A percentile compares a stretch with the other conserved stretches of the same genome.
phyloP scores from a whole-genome alignment of 2,888 invertebrate species.

The Alloscopus bannaensis region DNA sequence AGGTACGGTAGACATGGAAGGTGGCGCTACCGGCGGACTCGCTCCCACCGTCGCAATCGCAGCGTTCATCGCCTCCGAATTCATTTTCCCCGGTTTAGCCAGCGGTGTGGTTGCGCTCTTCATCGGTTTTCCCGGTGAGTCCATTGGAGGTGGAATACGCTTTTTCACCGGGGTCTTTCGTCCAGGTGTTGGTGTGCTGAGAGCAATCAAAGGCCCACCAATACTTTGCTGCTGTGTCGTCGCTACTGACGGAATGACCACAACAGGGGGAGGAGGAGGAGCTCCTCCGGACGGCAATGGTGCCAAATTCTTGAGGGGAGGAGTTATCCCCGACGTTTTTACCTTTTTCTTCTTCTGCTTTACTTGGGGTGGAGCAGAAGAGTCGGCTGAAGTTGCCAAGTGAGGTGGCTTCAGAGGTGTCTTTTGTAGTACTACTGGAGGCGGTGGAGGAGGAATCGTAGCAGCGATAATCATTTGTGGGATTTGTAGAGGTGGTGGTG shows the following conservation, averaged over 20 bases:
- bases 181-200: conserved; percentile 41
- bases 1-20: too few species aligned
- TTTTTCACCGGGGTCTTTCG: conserved; percentile 57
- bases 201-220: too few species aligned
- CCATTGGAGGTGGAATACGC: conserved; percentile 56
- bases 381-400: not conserved
- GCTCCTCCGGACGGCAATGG: conserved; percentile 47
- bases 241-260: conserved; percentile 14
- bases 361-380: not conserved
- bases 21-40: not conserved
- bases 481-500: not conserved
- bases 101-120: not conserved
- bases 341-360: conserved; percentile 51
- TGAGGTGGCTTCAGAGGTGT: not conserved
- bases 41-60: conserved; percentile 52
- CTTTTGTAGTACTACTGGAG: conserved; percentile 12
- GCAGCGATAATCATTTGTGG: conserved; percentile 34
- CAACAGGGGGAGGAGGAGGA: conserved; percentile 51
- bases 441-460: conserved; percentile 27
- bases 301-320: conserved; percentile 40
- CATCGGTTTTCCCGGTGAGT: conserved; percentile 41
- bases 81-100: conserved; percentile 52
- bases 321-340: conserved; percentile 16
- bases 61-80: conserved; percentile 56
- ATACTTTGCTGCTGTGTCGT: too few species aligned